These are phyloP conservation scores for Notarius lentiginosus DNA, from an alignment of 2,113 vertebrate genomes.

Conservation along the genomic window DNA sequence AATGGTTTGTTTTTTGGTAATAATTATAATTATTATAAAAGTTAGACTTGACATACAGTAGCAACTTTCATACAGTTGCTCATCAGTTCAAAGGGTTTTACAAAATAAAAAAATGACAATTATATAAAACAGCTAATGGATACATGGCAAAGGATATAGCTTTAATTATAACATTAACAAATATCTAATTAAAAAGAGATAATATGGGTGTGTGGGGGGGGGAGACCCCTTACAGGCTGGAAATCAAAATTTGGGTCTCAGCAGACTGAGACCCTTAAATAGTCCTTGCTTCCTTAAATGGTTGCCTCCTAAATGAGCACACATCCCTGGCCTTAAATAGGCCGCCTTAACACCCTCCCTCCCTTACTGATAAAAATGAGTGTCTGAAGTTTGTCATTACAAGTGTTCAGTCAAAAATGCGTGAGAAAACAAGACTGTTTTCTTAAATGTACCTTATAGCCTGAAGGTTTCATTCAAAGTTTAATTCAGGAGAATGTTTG, in stretches of 20 bases:
- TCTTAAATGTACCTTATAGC: neutral
- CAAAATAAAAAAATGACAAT: neutral
- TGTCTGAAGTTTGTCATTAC: no score
- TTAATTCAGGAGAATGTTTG: neutral
- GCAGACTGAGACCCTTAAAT: neutral
- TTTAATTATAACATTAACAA: no score
- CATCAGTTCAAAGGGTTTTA: neutral
- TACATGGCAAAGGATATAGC: neutral
- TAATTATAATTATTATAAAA: neutral
- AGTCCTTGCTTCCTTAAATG: neutral
- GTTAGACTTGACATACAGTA: neutral
- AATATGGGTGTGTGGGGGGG: neutral
- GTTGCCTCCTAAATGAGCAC: neutral
- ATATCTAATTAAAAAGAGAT: neutral
- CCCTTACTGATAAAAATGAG: no score
- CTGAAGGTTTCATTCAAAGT: slow-evolving; percentile 2
- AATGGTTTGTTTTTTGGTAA: no score
- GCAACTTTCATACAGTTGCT: neutral
- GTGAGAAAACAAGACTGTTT: neutral
- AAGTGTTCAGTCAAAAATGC: neutral
- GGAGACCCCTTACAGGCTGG: neutral
- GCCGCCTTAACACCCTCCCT: neutral
- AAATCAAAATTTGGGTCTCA: neutral
- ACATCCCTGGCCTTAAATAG: neutral
- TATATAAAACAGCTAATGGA: neutral